A percentile compares a stretch with the other conserved stretches of the same genome.
These are phyloP conservation scores for Cichlasoma orientale DNA, from an alignment of 2,797 vertebrate species.

Conservation along the genomic window DNA sequence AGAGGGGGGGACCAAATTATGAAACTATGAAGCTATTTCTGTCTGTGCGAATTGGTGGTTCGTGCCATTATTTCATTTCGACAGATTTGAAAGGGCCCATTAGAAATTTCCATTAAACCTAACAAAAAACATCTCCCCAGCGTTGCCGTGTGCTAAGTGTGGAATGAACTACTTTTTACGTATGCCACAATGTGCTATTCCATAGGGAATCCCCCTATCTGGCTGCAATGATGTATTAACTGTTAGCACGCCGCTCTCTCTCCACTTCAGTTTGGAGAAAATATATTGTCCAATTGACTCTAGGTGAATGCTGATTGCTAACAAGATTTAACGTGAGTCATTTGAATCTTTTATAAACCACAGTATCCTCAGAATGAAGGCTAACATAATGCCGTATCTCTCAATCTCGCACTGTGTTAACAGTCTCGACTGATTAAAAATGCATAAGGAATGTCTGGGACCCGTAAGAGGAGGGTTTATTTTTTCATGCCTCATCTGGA, in stretches of 20 bases:
- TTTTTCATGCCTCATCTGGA: conserved; percentile 78
- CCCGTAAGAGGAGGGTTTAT: conserved; percentile 72
- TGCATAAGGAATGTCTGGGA: conserved; percentile 80
- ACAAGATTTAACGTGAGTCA: conserved; percentile 54
- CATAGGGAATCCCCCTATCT: conserved; percentile 73
- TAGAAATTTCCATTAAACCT: conserved; percentile 81
- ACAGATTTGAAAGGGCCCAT: conserved; percentile 79
- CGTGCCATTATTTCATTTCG: conserved; percentile 77
- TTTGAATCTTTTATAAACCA: conserved; percentile 64
- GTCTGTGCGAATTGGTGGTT: conserved; percentile 66
- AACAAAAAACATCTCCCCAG: conserved; percentile 79
- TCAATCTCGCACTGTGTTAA: conserved; percentile 74
- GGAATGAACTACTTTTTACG: conserved; percentile 83
- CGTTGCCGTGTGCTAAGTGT: conserved; percentile 78
- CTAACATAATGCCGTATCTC: conserved; percentile 63
- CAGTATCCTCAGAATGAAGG: conserved; percentile 52
- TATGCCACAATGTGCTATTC: conserved; percentile 75
- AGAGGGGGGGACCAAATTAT: conserved; percentile 60
- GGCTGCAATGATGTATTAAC: conserved; percentile 80
- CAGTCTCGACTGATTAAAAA: conserved; percentile 78
- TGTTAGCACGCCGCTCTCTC: conserved; percentile 68
- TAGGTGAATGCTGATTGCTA: conserved; percentile 53
- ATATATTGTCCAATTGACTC: conserved; percentile 55
- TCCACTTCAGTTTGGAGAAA: conserved; percentile 62
- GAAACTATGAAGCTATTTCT: conserved; percentile 76